Evolutionary conservation across 2,888 invertebrate species (phyloP), one percentile per base, ranked within the genome.

Genomic region (Psylliodes chrysocephalus): DNA sequence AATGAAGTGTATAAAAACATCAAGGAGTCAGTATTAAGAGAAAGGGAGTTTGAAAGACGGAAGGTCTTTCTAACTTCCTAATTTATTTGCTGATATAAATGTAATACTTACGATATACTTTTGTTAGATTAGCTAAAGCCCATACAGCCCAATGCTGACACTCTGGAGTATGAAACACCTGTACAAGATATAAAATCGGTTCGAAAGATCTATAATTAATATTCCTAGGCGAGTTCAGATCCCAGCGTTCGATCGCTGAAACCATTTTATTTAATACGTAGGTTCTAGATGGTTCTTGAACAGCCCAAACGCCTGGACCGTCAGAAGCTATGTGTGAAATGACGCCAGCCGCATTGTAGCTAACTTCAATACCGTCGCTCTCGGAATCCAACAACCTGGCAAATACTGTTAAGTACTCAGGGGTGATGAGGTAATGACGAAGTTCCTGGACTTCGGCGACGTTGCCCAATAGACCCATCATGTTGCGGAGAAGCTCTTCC

Each of bases 131-230:
- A 51, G 97, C 96, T 64, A 98, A 85, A 0, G 98, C 98, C 98
- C 98, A 98, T 5, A 93, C 92, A 1, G 97, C 96, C 98, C 98
- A 98, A 80, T 95, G 92, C 81, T 96, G 96, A 81, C 95, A 96
- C 80, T 94, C 91, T 0, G 94, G 93, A 0, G 96, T 95, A 78
- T 95, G 93, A 73, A 91, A 89, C 57, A 92, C 90, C 66, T 89
- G 86, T 46, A 96, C 87, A 66, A 98, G 85, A 68, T 92, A 88
- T 18, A 98, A 85, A 66, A 98, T 96, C 0, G 98, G 98, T 79
- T 95, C 92, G 84, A 98, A 98, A 25, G 94, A 94, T 69, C 96
- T 90, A 83, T 98, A 98, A 84, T 98, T 98, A 71, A 98, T 98
- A 81, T 96, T 98, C 42, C 98, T 86, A 75, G 91, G 91, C 0